Evolutionary conservation across 1,140 invertebrate genomes (phyloP), one percentile per base, ranked within the genome.

Genomic region (Holcopasites calliopsidis): DNA sequence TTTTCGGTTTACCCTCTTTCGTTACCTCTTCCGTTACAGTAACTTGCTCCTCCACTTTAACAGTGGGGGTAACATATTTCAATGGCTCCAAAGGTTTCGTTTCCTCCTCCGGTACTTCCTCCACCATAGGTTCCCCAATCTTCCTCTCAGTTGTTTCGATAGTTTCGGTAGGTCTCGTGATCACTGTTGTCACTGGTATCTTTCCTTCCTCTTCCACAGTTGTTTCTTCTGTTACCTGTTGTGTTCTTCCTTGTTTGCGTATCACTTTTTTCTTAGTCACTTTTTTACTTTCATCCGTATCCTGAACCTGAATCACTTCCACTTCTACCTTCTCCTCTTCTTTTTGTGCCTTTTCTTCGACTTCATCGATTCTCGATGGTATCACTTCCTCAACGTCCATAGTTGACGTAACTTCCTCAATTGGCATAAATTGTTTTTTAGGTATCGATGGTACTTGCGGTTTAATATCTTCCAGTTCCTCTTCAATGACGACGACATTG

Each of bases 371-470:
- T 60, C 61, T 79, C 21, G 72, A 42, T 2, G 76, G 80, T 13
- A 60, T 42, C 35, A 83, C 77, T 52, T 86, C 84, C 80, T 88
- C 84, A 5, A 75, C 60, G 60, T 79, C 76, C n/a, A 60, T 58
- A 3, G 70, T 23, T 21, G 81, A 85, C 2, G 79, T 87, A 7
- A 91, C 77, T 82, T 90, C 90, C 83, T 92, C 90, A 3, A 91
- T 91, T 0, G 77, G 54, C 81, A 92, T 87, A 70, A 90, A 91
- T 54, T 90, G 85, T 78, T 90, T 91, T 57, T 88, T 90, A 3
- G 90, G 90, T 71, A 91, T 91, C 0, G 64, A 31, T 42, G 86
- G 87, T 61, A 90, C 3, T n/a, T 62, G 44, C 1, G 88, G 81
- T 73, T 85, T 85, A 18, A 88, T 68, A 13, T 90, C 78, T 50